Conservation (phyloP, 2,888 invertebrate species). For the Tenthredo livida region DNA sequence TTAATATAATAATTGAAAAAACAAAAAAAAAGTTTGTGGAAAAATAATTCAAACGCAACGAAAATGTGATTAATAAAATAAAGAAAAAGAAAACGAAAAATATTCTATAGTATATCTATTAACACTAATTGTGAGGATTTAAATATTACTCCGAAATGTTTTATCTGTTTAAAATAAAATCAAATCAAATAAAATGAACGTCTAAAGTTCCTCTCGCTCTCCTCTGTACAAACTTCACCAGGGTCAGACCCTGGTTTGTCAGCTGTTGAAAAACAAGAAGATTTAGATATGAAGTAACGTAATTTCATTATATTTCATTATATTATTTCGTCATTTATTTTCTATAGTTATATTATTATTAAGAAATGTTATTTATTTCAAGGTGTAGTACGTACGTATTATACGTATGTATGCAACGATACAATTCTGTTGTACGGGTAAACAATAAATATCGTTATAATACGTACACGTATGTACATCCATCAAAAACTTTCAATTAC, state of each 20-base stretch:
- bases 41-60: not conserved
- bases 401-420: not conserved
- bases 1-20: not conserved
- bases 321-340: slow-evolving; percentile 12
- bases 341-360: not conserved
- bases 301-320: slow-evolving; percentile 8
- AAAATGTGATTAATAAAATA: not conserved
- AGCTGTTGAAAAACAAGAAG: slow-evolving; percentile 34
- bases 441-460: not conserved
- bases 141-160: slow-evolving; percentile 3
- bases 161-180: not conserved
- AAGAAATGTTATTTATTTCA: not conserved
- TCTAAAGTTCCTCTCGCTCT: not conserved
- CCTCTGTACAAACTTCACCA: not conserved
- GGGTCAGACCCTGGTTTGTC: not conserved
- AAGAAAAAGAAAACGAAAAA: not conserved
- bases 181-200: not conserved
- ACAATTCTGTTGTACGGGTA: not conserved
- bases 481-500: not conserved
- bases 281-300: slow-evolving; percentile 34
- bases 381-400: not conserved
- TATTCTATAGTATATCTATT: not conserved
- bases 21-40: not conserved
- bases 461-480: not conserved
- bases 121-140: not conserved